Percentiles rank a stretch among this genome's conserved stretches.
Conservation (phyloP, 1,140 invertebrate genomes). For the Sminthurides bifidus region DNA sequence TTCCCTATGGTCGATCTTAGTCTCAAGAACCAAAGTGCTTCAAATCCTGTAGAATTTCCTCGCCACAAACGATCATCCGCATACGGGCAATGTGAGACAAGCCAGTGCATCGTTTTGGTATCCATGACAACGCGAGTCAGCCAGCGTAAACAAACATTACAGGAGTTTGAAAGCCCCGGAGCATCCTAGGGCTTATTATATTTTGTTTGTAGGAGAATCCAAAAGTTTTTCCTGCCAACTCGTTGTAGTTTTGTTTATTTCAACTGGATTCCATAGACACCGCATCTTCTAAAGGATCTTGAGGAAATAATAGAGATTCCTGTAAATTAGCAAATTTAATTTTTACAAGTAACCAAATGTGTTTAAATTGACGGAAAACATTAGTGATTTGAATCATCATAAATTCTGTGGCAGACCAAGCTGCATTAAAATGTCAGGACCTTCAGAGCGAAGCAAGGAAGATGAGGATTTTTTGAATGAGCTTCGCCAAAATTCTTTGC, state of each 20-base stretch:
- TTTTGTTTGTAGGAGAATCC: too few relatives aligned
- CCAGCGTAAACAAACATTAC: too few relatives aligned
- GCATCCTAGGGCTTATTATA: background rate
- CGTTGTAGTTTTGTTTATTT: background rate
- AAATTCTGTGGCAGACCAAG: background rate
- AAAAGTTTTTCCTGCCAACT: background rate
- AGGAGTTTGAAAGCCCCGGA: too few relatives aligned
- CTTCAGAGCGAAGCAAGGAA: background rate
- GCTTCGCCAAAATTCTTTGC: conserved; percentile 7
- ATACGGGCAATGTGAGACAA: background rate
- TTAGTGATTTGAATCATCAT: too few relatives aligned
- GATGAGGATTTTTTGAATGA: conserved; percentile 4
- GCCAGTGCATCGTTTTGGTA: background rate
- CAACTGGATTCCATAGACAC: background rate
- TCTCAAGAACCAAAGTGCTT: too few relatives aligned
- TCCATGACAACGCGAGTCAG: too few relatives aligned
- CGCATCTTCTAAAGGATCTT: background rate
- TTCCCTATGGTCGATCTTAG: too few relatives aligned
- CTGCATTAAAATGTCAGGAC: background rate
- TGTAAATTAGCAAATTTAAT: background rate
- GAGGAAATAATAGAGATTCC: too few relatives aligned
- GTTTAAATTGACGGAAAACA: background rate
- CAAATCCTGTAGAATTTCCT: too few relatives aligned
- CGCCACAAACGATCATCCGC: too few relatives aligned
- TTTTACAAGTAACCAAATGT: background rate